A percentile compares a stretch with the other conserved stretches of the same genome.
phyloP scores from a whole-genome alignment of 1,140 invertebrate species.

The Euwallacea fornicatus region DNA sequence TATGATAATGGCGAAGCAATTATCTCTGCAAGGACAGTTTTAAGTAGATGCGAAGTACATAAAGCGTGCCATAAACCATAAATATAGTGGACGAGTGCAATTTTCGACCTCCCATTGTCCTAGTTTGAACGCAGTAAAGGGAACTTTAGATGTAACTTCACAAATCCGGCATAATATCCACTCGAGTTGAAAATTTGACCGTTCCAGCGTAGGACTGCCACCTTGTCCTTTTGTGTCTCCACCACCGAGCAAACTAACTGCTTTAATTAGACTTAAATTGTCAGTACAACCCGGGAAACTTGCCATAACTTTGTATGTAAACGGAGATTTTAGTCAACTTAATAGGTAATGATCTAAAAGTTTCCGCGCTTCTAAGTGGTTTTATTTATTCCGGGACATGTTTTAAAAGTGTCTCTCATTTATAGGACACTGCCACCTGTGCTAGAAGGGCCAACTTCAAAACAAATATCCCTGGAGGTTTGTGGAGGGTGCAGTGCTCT shows the following conservation, averaged over 20 bases:
- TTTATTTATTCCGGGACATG: background rate
- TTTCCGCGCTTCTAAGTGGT: background rate
- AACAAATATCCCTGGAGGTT: too few species aligned
- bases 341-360: constrained; percentile 14
- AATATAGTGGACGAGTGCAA: background rate
- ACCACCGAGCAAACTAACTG: constrained; percentile 21
- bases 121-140: constrained; percentile 1
- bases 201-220: constrained; percentile 16
- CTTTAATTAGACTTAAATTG: constrained; percentile 32
- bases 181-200: constrained; percentile 21
- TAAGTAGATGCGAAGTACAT: too few species aligned
- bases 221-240: constrained; percentile 22
- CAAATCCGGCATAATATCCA: constrained; percentile 23
- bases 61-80: background rate
- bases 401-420: background rate
- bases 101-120: constrained; percentile 3
- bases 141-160: constrained; percentile 20
- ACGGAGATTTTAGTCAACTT: constrained; percentile 13
- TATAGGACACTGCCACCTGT: background rate
- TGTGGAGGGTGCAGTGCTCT: background rate
- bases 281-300: constrained; percentile 16
- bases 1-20: constrained; percentile 3
- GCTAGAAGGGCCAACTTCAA: too few species aligned
- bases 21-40: background rate
- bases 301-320: constrained; percentile 17